phyloP scores from a whole-genome alignment of 2,113 vertebrate genomes.

The Hippocampus guttulatus region DNA sequence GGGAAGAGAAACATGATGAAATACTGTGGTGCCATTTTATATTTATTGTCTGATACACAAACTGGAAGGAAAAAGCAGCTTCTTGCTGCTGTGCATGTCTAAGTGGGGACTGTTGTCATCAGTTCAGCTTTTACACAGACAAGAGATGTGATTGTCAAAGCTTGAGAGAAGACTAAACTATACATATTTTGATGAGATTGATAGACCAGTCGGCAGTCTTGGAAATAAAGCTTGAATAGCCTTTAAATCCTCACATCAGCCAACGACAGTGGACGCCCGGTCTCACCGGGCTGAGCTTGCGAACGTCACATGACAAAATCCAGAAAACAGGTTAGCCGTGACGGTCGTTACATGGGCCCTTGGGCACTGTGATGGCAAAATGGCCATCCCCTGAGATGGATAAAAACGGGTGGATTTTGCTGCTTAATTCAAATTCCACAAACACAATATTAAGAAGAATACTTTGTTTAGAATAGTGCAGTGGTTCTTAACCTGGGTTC shows the following conservation, averaged over 20 bases:
- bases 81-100: background rate
- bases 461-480: too few species aligned
- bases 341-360: too few species aligned
- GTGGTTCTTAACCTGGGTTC: too few species aligned
- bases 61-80: background rate
- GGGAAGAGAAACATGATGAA: background rate
- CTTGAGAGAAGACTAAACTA: background rate
- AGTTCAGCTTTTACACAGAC: background rate
- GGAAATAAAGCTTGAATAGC: background rate
- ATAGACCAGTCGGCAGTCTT: background rate
- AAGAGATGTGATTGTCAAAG: background rate
- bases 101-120: background rate
- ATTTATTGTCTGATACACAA: background rate
- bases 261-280: too few species aligned
- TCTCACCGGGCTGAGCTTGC: too few species aligned
- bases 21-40: background rate
- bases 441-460: too few species aligned
- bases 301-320: too few species aligned
- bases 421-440: too few species aligned
- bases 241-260: background rate
- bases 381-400: too few species aligned
- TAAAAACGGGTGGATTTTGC: too few species aligned
- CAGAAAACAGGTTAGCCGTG: too few species aligned
- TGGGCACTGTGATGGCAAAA: too few species aligned
- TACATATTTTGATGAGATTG: background rate